phyloP scores from a whole-genome alignment of 2,888 invertebrate species.

The Itoplectis maculator region DNA sequence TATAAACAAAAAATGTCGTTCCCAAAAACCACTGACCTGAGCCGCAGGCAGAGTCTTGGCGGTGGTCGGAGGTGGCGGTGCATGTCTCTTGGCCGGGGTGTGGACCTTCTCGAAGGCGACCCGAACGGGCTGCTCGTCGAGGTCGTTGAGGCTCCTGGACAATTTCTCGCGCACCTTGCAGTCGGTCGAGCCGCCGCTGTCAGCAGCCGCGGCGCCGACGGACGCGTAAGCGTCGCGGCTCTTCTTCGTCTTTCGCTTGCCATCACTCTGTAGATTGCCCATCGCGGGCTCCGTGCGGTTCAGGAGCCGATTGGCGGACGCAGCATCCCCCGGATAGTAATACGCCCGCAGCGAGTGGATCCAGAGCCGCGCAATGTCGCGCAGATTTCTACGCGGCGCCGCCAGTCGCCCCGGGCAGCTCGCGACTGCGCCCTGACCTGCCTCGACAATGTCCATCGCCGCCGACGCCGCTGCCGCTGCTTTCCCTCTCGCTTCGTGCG shows the following conservation, averaged over 20 bases:
- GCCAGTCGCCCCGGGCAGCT: slow-evolving; percentile 63
- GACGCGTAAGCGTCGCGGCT: slow-evolving; percentile 66
- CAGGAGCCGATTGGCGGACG: slow-evolving; percentile 29
- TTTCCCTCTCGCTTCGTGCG: slow-evolving; percentile 49
- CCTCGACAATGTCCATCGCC: slow-evolving; percentile 62
- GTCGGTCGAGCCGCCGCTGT: slow-evolving; percentile 47
- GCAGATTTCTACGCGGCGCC: slow-evolving; percentile 72
- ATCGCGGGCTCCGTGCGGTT: slow-evolving; percentile 70
- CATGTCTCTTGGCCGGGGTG: slow-evolving; percentile 78
- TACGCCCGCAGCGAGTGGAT: slow-evolving; percentile 74
- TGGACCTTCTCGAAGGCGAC: slow-evolving; percentile 75
- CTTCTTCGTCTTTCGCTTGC: slow-evolving; percentile 77
- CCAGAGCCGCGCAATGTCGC: slow-evolving; percentile 76
- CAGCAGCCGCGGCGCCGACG: slow-evolving; percentile 50
- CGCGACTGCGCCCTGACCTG: slow-evolving; percentile 75
- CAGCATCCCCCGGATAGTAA: slow-evolving; percentile 65
- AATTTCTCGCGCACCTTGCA: slow-evolving; percentile 53
- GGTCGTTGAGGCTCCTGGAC: slow-evolving; percentile 62
- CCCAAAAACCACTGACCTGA: slow-evolving; percentile 66
- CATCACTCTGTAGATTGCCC: slow-evolving; percentile 83
- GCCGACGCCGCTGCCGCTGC: slow-evolving; percentile 14
- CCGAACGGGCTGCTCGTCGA: slow-evolving; percentile 64
- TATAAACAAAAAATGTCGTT: too few relatives aligned
- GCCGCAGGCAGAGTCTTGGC: slow-evolving; percentile 40
- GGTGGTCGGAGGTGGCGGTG: slow-evolving; percentile 78